A percentile compares a stretch with the other conserved stretches of the same genome.
phyloP scores from a whole-genome alignment of 92 coral and sea anemone species.

The Epizoanthus rinbou region DNA sequence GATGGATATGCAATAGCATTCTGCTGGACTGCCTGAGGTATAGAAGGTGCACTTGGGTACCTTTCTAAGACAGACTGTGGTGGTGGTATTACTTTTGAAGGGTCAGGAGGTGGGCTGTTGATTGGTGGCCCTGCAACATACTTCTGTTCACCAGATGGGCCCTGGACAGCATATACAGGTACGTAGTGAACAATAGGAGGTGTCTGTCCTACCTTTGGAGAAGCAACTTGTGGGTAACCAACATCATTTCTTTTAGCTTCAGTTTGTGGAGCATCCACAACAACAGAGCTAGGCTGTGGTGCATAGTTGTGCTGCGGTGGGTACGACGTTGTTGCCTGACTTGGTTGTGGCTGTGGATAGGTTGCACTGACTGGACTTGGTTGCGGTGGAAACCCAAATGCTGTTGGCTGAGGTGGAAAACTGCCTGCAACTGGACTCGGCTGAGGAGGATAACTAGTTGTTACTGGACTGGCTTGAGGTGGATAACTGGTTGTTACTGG shows the following conservation, averaged over 20 bases:
- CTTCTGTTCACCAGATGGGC: slow-evolving; percentile 57
- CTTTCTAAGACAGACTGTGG: slow-evolving; percentile 37
- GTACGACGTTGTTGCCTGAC: neutral
- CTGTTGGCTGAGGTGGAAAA: slow-evolving; percentile 33
- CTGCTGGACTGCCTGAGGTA: slow-evolving; percentile 40
- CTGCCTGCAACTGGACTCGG: slow-evolving; percentile 37
- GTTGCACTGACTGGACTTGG: slow-evolving; percentile 18
- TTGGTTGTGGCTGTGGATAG: slow-evolving; percentile 18
- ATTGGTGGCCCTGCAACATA: slow-evolving; percentile 40
- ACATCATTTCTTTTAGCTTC: slow-evolving; percentile 23
- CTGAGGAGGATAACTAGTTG: slow-evolving; percentile 14
- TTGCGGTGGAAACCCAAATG: slow-evolving; percentile 37
- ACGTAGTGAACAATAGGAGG: slow-evolving; percentile 67
- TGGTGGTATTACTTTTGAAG: slow-evolving; percentile 38
- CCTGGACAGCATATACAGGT: slow-evolving; percentile 84
- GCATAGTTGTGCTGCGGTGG: slow-evolving; percentile 16
- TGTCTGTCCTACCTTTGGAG: slow-evolving; percentile 38
- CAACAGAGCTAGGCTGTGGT: neutral
- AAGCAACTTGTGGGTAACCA: slow-evolving; percentile 4
- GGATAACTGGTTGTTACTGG: slow-evolving; percentile 20
- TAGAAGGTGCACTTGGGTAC: slow-evolving; percentile 45
- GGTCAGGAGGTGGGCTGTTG: slow-evolving; percentile 38
- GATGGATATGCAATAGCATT: slow-evolving; percentile 44
- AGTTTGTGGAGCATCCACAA: neutral
- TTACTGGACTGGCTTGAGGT: slow-evolving; percentile 13